phyloP scores from a whole-genome alignment of 2,113 vertebrate species.

The Oenanthe oenanthe region DNA sequence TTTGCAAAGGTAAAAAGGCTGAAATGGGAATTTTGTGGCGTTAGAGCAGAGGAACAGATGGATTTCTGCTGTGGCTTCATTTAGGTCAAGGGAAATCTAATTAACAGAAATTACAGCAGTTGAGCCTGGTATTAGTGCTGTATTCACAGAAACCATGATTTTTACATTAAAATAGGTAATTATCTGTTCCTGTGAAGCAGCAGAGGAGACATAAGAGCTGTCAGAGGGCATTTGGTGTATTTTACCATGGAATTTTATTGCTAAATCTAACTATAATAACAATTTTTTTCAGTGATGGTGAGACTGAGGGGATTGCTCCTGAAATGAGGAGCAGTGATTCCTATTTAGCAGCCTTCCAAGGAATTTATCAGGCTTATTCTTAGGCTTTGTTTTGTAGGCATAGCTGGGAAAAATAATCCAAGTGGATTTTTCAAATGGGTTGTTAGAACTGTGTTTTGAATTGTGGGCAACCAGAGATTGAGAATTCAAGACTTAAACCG shows the following conservation, averaged over 20 bases:
- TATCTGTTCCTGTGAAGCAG: background rate
- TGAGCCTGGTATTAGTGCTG: background rate
- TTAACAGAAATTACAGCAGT: slow-evolving; percentile 10
- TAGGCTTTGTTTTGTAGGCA: background rate
- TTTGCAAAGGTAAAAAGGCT: background rate
- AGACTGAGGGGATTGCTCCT: background rate
- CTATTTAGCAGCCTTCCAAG: background rate
- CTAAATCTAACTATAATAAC: background rate
- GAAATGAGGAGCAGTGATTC: background rate
- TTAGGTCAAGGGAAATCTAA: background rate
- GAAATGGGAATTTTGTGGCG: background rate
- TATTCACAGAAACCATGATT: background rate
- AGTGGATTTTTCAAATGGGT: background rate
- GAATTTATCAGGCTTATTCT: background rate
- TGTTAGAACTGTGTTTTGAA: background rate
- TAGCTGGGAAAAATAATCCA: background rate
- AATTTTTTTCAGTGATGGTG: background rate
- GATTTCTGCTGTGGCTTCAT: background rate
- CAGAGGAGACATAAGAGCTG: background rate
- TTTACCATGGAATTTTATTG: background rate
- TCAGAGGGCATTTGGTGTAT: background rate
- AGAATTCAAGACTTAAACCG: background rate
- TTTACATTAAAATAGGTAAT: background rate
- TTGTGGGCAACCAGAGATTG: background rate
- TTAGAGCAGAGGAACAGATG: background rate